phyloP scores from a whole-genome alignment of 2,113 vertebrate genomes.

The Apteryx owenii region DNA sequence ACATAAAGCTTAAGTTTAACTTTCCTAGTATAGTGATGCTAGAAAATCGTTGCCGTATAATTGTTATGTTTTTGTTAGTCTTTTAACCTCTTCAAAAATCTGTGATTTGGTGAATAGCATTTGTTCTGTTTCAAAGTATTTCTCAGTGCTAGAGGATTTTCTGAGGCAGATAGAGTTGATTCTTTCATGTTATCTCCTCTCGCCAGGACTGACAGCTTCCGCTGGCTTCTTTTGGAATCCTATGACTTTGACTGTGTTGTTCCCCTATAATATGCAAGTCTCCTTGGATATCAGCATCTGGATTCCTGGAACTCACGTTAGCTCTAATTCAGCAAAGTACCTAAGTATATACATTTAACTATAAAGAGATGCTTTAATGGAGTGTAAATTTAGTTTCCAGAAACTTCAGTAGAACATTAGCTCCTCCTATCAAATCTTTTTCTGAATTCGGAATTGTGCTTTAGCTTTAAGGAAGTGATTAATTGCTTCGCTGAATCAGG shows the following conservation, averaged over 20 bases:
- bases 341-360: background rate
- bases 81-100: background rate
- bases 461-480: background rate
- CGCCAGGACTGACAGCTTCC: background rate
- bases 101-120: background rate
- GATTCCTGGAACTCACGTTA: background rate
- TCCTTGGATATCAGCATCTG: background rate
- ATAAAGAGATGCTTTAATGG: background rate
- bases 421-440: background rate
- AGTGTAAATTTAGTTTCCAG: background rate
- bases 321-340: background rate
- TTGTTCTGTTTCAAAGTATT: background rate
- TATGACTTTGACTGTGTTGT: background rate
- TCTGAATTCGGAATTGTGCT: background rate
- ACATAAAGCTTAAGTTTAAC: background rate
- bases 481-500: background rate
- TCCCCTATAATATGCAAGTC: background rate
- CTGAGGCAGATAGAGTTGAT: background rate
- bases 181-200: background rate
- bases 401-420: background rate
- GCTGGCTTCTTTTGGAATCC: background rate
- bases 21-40: background rate
- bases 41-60: background rate
- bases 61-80: background rate
- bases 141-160: background rate